Base-by-base conservation (phyloP, 2,797 vertebrate species). In the Zenarchopterus dispar region DNA sequence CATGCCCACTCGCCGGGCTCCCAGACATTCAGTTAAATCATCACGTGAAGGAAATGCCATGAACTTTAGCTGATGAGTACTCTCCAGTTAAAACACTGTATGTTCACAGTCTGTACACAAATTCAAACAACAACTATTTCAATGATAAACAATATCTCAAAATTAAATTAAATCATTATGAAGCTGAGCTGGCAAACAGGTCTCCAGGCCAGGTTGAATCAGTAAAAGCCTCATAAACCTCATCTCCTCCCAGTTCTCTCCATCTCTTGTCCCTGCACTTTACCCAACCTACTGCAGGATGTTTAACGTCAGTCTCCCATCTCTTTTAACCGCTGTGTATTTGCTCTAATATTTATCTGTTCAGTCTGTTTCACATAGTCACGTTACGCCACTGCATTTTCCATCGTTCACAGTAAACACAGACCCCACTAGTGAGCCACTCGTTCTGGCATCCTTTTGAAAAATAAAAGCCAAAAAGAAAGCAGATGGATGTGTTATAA, bases 141-240 rank as follows among this genome's bases (percentile, higher is more conserved):
- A 42, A 8, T 0, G 1, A 16, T 23, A 61, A 59, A 73, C 16
- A 47, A 21, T 15, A 62, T 13, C 42, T 24, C 33, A 80, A 53
- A 56, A 61, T 22, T 9, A 24, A 24, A 72, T 68, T 62, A 58
- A 68, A 45, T 0, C 43, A 2, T 13, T 44, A 58, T 81, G 31
- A 66, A 31, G 13, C 10, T 0, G 3, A 67, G 61, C 53, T 91
- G 86, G 89, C 85, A 88, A 70, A 78, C 75, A 63, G 85, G 90
- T 87, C 87, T 86, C 81, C 74, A 54, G 75, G 78, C 89, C 92
- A 93, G 93, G 89, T 94, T 93, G 86, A 90, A 89, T 75, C 73
- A 78, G 90, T 92, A 86, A 91, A 75, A 80, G 54, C 65, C 71
- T 79, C 72, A 60, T 64, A 73, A 57, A 86, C 74, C 57, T 71